Percentiles rank a stretch among this genome's conserved stretches.
phyloP scores from a whole-genome alignment of 2,888 invertebrate genomes.

The Orgyia antiqua region DNA sequence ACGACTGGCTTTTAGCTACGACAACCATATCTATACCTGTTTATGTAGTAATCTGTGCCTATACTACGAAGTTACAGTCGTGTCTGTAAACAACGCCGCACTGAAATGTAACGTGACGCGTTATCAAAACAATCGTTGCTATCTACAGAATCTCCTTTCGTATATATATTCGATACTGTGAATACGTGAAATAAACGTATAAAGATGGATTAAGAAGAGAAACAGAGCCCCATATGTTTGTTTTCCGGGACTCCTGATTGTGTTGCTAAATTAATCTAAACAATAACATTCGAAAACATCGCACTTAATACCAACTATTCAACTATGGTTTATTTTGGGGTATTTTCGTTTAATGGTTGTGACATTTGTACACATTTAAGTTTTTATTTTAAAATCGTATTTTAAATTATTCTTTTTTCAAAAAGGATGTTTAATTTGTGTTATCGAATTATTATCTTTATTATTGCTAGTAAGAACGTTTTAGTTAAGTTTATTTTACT shows the following conservation, averaged over 20 bases:
- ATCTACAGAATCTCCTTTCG: too few relatives aligned
- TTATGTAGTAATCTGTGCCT: conserved; percentile 4
- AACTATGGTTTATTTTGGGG: too few relatives aligned
- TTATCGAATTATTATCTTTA: too few relatives aligned
- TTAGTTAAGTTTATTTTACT: too few relatives aligned
- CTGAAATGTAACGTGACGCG: conserved; percentile 30
- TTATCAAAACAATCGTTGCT: conserved; percentile 43
- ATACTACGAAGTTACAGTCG: conserved; percentile 14
- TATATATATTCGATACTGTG: too few relatives aligned
- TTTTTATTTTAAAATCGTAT: too few relatives aligned
- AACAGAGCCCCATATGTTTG: neutral
- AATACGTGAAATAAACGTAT: conserved; percentile 25
- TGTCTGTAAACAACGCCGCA: conserved; percentile 44
- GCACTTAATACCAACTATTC: neutral
- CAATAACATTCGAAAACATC: neutral
- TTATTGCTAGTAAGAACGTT: too few relatives aligned
- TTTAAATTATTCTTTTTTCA: too few relatives aligned
- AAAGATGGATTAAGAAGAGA: neutral
- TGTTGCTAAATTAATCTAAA: neutral
- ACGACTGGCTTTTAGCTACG: conserved; percentile 42
- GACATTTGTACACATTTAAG: too few relatives aligned
- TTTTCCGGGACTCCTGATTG: too few relatives aligned
- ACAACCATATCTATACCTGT: conserved; percentile 23
- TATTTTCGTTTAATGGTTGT: too few relatives aligned
- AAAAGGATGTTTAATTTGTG: too few relatives aligned